Percentiles rank a stretch among this genome's conserved stretches.
These are phyloP conservation scores for Argya squamiceps DNA, from an alignment of 2,797 vertebrate genomes.

Conservation along the genomic window DNA sequence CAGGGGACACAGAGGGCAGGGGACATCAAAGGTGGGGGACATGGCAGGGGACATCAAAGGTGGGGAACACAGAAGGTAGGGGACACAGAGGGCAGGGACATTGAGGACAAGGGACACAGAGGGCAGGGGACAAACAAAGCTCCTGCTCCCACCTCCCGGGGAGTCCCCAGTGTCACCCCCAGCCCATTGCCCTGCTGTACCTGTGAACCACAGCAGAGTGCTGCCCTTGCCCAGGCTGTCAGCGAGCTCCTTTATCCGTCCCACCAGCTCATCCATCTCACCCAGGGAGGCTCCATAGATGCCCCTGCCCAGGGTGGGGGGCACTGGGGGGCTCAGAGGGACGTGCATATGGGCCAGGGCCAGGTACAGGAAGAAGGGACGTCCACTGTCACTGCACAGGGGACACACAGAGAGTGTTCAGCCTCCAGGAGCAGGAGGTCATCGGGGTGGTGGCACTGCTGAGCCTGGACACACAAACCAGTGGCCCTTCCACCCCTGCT, in stretches of 20 bases:
- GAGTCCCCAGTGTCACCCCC: neutral
- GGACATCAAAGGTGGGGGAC: too few relatives aligned
- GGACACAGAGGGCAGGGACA: too few relatives aligned
- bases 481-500: neutral
- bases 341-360: conserved; percentile 95
- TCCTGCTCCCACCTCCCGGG: neutral
- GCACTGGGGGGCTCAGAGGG: conserved; percentile 73
- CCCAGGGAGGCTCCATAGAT: conserved; percentile 80
- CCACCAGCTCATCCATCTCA: conserved; percentile 91
- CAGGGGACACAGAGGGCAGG: neutral
- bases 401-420: neutral
- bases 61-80: too few relatives aligned
- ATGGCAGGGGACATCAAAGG: too few relatives aligned
- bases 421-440: neutral
- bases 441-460: neutral
- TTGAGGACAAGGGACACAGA: rapidly evolving
- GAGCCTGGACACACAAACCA: neutral
- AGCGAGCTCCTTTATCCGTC: conserved; percentile 77
- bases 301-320: neutral
- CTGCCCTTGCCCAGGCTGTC: conserved; percentile 75
- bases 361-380: conserved; percentile 90
- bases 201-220: conserved; percentile 93
- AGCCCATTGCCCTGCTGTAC: conserved; percentile 50
- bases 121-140: neutral
- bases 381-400: conserved; percentile 73